Evolutionary conservation across 2,797 vertebrate genomes (phyloP).

Genomic region (Clarias pachynema): DNA sequence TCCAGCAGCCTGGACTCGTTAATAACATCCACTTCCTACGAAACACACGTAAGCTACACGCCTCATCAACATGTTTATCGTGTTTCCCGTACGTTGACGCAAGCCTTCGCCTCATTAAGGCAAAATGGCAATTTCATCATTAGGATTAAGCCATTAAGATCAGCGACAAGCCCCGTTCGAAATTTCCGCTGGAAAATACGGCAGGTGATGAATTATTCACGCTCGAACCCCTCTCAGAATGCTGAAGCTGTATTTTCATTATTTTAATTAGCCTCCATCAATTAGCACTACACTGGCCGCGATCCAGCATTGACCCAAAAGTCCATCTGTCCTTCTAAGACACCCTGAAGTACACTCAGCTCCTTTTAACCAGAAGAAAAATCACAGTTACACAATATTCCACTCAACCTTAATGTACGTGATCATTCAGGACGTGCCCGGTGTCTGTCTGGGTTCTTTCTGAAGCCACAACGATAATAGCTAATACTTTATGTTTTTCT

Average conservation of each 20-base stretch:
- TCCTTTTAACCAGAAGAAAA: conserved; percentile 54
- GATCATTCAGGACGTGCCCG: background rate
- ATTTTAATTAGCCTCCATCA: conserved; percentile 43
- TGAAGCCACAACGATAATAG: background rate
- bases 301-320: conserved; percentile 30
- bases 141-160: conserved; percentile 9
- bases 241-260: conserved; percentile 40
- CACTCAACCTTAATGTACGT: background rate
- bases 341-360: conserved; percentile 26
- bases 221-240: conserved; percentile 3
- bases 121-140: conserved; percentile 11
- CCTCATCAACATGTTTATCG: conserved; percentile 8
- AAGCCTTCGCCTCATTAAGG: background rate
- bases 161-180: background rate
- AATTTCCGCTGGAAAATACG: conserved; percentile 20
- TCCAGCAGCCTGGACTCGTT: conserved; percentile 38
- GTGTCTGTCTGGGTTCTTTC: background rate
- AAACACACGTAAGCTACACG: conserved; percentile 7
- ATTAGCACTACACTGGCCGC: conserved; percentile 30
- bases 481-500: background rate
- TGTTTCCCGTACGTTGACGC: background rate
- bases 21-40: background rate
- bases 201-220: conserved; percentile 21
- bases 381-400: conserved; percentile 14
- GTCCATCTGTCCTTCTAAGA: conserved; percentile 21